These are phyloP conservation scores for Paracentrotus lividus DNA, from an alignment of 53 echinoderm and acorn worm species.

Conservation along the genomic window DNA sequence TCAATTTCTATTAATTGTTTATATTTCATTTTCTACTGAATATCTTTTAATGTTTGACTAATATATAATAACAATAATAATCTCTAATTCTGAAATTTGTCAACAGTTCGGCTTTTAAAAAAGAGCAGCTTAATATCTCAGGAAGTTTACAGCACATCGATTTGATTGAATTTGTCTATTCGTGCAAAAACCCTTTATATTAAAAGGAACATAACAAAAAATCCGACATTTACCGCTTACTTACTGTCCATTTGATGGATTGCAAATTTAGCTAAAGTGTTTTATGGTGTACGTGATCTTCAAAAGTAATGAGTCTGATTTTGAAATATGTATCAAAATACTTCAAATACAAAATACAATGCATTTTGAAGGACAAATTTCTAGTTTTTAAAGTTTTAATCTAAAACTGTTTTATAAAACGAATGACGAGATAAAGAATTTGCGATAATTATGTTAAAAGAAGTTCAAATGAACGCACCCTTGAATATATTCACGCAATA, in stretches of 20 bases:
- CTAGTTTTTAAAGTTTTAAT: too few species aligned
- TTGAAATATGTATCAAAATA: background rate
- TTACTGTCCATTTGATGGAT: background rate
- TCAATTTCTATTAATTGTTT: too few species aligned
- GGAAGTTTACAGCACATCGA: background rate
- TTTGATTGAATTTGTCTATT: slow-evolving; percentile 3
- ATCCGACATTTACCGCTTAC: background rate
- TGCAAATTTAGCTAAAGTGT: background rate
- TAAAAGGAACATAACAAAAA: background rate
- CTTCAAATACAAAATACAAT: background rate
- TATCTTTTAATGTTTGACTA: too few species aligned
- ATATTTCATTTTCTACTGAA: too few species aligned
- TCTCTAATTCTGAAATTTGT: too few species aligned
- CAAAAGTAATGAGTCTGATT: background rate
- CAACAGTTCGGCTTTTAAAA: background rate
- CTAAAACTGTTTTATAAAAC: background rate
- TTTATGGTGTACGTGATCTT: background rate
- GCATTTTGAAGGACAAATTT: background rate
- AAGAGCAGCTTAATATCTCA: background rate
- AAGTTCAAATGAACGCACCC: background rate
- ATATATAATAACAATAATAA: too few species aligned
- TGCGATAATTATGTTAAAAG: background rate
- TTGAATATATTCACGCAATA: too few species aligned
- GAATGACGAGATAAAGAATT: background rate
- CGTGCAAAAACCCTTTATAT: background rate